Evolutionary conservation across 2,797 vertebrate genomes (phyloP), one percentile per base, ranked within the genome.

Genomic region (Scomberomorus guttatus): DNA sequence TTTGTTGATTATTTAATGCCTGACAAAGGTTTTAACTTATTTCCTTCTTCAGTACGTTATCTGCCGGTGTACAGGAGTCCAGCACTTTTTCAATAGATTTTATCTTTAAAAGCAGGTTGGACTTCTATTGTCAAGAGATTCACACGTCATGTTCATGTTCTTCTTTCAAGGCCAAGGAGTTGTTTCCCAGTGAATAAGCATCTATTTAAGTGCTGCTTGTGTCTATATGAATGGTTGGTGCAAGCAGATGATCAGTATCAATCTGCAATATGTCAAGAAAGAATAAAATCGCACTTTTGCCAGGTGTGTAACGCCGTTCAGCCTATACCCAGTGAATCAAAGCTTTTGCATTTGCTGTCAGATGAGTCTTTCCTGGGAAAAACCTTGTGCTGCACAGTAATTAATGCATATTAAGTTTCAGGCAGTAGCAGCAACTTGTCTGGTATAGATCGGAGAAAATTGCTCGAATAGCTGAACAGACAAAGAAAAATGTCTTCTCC

Each of bases 401-500:
- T 11, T 42, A 37, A 63, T 56, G 20, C 12, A 8, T 61, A 32
- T 46, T 18, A 6, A 15, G 20, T 57, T 70, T 52, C 17, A 51
- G 51, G 17, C 29, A 11, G 15, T 20, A 42, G 29, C 22, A 1
- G 18, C 29, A 39, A 6, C 50, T 58, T 62, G 60, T 63, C 62
- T 46, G 10, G 25, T 73, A 54, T 57, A 22, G 48, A 59, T 11
- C 7, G 13, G 1, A 24, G 5, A 56, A 29, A 46, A 75, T 18
- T 42, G 57, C 48, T 18, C 72, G 25, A 61, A 55, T 9, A 34
- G 29, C 39, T 17, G n/a, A 37, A 67, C 44, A 51, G 46, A 59
- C 39, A 52, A 14, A 77, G 5, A 67, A 56, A 70, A 59, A 6
- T 10, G 25, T 29, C 18, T 37, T 78, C 71, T 27, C 9, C 25